These are phyloP conservation scores for Mohoua ochrocephala DNA, from an alignment of 2,113 vertebrate species.

Conservation along the genomic window DNA sequence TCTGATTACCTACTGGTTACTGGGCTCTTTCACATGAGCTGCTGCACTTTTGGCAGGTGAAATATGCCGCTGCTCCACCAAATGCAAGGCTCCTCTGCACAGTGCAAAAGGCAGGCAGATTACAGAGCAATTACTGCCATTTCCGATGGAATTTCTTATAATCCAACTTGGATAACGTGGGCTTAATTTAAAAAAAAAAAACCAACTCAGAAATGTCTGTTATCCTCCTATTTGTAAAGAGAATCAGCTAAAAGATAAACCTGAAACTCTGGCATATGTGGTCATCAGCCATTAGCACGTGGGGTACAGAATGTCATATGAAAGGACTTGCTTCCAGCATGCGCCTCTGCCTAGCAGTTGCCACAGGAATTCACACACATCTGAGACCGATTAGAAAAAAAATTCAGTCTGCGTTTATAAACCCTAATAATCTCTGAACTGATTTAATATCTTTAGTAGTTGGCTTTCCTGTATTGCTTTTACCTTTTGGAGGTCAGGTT, in stretches of 20 bases:
- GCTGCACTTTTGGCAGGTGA: not conserved
- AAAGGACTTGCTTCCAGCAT: not conserved
- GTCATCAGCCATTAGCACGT: fast-evolving
- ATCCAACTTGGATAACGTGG: fast-evolving
- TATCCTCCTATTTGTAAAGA: not conserved
- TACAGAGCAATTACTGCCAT: not conserved
- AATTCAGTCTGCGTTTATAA: constrained; percentile 9
- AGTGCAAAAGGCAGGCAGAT: not conserved
- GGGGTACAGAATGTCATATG: not conserved
- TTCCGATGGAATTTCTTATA: not conserved
- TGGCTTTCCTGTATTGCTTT: constrained; percentile 41
- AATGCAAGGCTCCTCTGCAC: not conserved
- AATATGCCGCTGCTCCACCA: not conserved
- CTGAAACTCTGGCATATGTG: fast-evolving
- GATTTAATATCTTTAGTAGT: constrained; percentile 43
- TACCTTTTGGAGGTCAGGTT: constrained; percentile 30
- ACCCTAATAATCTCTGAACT: constrained; percentile 27
- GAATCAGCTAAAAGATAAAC: not conserved
- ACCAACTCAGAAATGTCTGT: not conserved
- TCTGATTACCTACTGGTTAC: fast-evolving
- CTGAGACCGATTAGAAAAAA: constrained; percentile 31
- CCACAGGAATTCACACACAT: constrained; percentile 1
- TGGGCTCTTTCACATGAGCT: not conserved
- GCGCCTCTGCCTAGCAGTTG: not conserved
- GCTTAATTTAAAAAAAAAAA: not conserved